Evolutionary conservation across 2,888 invertebrate species (phyloP).

Genomic region (Pycnomerus fuliginosus): DNA sequence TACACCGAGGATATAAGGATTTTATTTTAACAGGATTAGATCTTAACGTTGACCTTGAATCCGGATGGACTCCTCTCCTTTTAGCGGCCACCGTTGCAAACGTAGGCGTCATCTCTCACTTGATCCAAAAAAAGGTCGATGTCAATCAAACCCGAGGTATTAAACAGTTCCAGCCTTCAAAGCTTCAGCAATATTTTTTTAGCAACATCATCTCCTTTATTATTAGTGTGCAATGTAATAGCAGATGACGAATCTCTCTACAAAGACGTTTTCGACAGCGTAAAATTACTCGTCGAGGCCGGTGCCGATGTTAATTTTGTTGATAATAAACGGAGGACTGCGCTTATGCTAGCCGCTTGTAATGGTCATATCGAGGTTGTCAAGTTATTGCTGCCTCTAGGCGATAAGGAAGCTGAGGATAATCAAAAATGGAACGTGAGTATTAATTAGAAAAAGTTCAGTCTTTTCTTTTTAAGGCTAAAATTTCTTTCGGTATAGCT

Average conservation of each 20-base stretch:
- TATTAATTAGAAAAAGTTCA: slow-evolving; percentile 9
- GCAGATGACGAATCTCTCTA: background rate
- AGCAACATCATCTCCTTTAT: background rate
- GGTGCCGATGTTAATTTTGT: slow-evolving; percentile 58
- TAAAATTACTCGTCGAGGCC: slow-evolving; percentile 55
- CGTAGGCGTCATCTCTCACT: slow-evolving; percentile 54
- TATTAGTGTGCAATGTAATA: background rate
- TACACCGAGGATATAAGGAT: too few relatives aligned
- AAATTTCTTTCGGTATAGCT: slow-evolving; percentile 6
- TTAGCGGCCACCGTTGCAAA: slow-evolving; percentile 62
- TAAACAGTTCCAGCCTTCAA: slow-evolving; percentile 34
- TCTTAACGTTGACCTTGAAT: slow-evolving; percentile 53
- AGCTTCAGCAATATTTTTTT: background rate
- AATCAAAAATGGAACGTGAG: slow-evolving; percentile 64
- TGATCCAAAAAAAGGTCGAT: slow-evolving; percentile 60
- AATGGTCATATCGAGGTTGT: slow-evolving; percentile 58
- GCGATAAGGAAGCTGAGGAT: slow-evolving; percentile 60
- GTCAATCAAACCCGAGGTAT: slow-evolving; percentile 50
- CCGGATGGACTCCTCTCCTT: slow-evolving; percentile 63
- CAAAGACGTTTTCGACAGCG: background rate
- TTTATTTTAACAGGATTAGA: slow-evolving; percentile 37
- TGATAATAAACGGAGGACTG: slow-evolving; percentile 62
- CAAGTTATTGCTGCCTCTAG: slow-evolving; percentile 56
- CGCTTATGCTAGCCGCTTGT: slow-evolving; percentile 64
- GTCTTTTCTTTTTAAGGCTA: too few relatives aligned